phyloP scores from a whole-genome alignment of 2,113 vertebrate species.

The Platysteira castanea region DNA sequence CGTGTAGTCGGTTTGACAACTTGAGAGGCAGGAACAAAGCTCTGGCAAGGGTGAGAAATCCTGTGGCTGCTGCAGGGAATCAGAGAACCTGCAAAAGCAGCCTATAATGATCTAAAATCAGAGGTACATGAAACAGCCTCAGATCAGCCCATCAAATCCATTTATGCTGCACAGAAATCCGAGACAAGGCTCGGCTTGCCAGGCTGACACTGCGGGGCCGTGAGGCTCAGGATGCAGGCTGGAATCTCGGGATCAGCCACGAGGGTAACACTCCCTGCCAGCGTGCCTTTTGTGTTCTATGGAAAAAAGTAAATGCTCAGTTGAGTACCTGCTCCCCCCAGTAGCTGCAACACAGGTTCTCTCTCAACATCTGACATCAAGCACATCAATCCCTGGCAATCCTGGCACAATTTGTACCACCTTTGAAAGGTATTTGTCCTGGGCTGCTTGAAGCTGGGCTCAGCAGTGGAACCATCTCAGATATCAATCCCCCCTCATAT shows the following conservation, averaged over 20 bases:
- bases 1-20: not conserved
- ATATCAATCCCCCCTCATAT: not conserved
- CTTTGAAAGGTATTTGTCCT: not conserved
- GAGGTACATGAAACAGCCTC: not conserved
- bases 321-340: not conserved
- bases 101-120: not conserved
- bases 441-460: not conserved
- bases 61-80: not conserved
- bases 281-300: not conserved
- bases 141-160: not conserved
- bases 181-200: not conserved
- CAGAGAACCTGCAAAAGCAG: not conserved
- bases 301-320: not conserved
- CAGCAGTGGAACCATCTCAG: not conserved
- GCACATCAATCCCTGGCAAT: not conserved
- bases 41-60: not conserved
- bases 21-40: not conserved
- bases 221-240: not conserved
- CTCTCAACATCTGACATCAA: not conserved
- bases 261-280: accelerated
- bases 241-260: not conserved
- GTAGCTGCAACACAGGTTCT: not conserved
- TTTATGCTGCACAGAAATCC: not conserved
- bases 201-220: accelerated
- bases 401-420: not conserved